Evolutionary conservation across 2,113 vertebrate genomes (phyloP).

Genomic region (Zapus hudsonius): DNA sequence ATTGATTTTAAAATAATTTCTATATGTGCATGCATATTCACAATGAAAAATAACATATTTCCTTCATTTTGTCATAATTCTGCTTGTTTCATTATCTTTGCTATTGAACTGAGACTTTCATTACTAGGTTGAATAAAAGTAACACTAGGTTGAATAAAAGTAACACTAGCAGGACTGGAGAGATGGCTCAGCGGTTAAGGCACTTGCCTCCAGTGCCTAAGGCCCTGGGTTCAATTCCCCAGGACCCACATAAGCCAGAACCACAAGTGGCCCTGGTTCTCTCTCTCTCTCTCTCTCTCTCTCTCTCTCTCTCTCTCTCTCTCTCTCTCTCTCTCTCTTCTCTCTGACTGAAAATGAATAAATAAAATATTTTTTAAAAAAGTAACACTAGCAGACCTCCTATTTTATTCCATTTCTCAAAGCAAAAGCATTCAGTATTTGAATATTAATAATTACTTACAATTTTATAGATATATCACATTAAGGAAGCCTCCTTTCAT

Average conservation of each 20-base stretch:
- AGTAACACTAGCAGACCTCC: not conserved
- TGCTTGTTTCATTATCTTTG: not conserved
- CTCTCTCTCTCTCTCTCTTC: too few relatives aligned
- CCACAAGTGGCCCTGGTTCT: too few relatives aligned
- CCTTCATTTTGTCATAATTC: not conserved
- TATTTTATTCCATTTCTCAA: slow-evolving; percentile 33
- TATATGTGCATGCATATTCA: not conserved
- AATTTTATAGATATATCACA: not conserved
- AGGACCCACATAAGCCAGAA: too few relatives aligned
- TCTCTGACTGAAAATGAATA: too few relatives aligned
- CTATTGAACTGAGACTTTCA: not conserved
- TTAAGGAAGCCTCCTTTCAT: not conserved
- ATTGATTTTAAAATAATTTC: not conserved
- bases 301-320: too few relatives aligned
- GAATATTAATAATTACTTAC: not conserved
- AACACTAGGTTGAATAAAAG: too few relatives aligned
- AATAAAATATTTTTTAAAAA: too few relatives aligned
- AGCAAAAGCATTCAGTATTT: not conserved
- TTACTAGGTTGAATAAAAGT: not conserved
- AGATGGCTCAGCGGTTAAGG: too few relatives aligned
- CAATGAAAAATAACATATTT: not conserved
- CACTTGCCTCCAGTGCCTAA: too few relatives aligned
- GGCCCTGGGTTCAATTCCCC: too few relatives aligned
- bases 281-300: too few relatives aligned
- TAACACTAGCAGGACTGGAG: too few relatives aligned